Conservation (phyloP, 1,140 invertebrate genomes). For the Apis florea region DNA sequence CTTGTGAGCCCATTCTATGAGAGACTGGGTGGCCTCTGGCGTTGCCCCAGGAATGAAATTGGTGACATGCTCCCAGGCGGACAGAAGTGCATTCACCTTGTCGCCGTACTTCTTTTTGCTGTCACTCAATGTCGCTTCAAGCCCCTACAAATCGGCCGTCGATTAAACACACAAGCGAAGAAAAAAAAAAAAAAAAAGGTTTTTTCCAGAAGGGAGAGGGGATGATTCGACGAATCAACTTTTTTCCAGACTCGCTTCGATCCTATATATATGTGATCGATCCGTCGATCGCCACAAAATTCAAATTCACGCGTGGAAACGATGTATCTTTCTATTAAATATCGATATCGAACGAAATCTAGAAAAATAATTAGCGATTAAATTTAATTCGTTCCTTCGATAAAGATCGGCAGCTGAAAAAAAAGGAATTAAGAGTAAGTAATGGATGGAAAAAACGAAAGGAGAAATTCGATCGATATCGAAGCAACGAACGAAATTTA, state of each 20-base stretch:
- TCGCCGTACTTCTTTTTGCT: constrained; percentile 82
- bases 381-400: constrained; percentile 27
- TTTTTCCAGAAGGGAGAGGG: no score
- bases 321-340: no score
- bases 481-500: no score
- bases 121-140: constrained; percentile 81
- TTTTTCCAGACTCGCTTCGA: background rate
- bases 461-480: no score
- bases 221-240: background rate
- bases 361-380: constrained; percentile 38
- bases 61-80: constrained; percentile 82
- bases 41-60: constrained; percentile 79
- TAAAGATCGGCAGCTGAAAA: constrained; percentile 42
- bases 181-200: no score
- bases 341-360: no score
- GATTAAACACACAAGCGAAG: constrained; percentile 23
- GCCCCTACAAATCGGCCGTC: constrained; percentile 72
- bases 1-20: constrained; percentile 82
- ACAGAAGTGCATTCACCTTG: constrained; percentile 82
- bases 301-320: no score
- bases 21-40: constrained; percentile 78
- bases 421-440: no score
- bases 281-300: no score
- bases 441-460: no score
- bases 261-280: no score